Evolutionary conservation across 1,140 invertebrate species (phyloP), one percentile per base, ranked within the genome.

Genomic region (Drosophila mayri): DNA sequence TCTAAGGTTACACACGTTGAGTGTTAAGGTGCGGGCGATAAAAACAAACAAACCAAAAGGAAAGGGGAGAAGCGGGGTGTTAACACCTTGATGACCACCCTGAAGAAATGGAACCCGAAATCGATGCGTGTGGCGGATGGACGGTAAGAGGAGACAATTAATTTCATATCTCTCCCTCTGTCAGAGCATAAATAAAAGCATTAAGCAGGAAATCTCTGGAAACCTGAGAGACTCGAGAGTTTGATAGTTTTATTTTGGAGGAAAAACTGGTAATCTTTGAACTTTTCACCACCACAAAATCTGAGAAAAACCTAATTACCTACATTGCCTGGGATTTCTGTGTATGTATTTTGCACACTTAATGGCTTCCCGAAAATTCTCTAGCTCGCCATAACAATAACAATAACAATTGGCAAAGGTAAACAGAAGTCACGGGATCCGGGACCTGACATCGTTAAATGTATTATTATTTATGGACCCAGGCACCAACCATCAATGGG

Each of bases 391-490:
- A 50, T 35, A 38, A 32, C 43, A 32, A 63, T 63, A 62, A 32
- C 67, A 71, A 71, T 71, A 57, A 57, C 50, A 62, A 65, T 70
- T 44, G 40, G 52, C 6, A 28, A 32, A 37, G 67, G 44, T 49
- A 73, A 72, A 50, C 22, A 73, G 18, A 25, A 70, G 64, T 49
- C 37, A 35, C 52, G 41, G 37, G 14, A n/a, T 11, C 32, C 28
- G 20, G 30, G 38, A 25, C 37, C 65, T 32, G 35, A 32, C 28
- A 67, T 67, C 62, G 66, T 71, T 70, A 49, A 84, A 81, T 85
- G 82, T 73, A 81, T 61, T 86, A 62, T 85, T 75, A 85, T 85
- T 85, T 85, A 85, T 81, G 78, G 49, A n/a, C 12, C 20, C 43
- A 43, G 54, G 8, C 46, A 16, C 7, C 44, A 30, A 25, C 22